Evolutionary conservation across 2,797 vertebrate species (phyloP).

Genomic region (Poliocrania exsul): DNA sequence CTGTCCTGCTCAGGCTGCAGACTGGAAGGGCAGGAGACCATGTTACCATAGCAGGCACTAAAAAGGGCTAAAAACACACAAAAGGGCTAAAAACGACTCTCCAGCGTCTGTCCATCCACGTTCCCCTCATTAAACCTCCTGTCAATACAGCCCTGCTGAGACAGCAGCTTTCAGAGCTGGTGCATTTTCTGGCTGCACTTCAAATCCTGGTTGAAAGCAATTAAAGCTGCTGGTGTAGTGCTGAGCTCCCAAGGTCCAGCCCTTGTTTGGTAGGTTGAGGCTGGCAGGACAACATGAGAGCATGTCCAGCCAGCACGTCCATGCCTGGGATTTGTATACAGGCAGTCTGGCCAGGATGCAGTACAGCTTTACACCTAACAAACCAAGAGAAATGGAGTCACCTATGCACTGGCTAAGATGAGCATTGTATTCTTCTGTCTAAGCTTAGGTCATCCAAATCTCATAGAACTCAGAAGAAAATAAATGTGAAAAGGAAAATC

Average conservation of each 20-base stretch:
- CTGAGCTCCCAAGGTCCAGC: not conserved
- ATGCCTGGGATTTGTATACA: not conserved
- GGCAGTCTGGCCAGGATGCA: not conserved
- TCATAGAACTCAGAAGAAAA: not conserved
- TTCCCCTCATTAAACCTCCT: not conserved
- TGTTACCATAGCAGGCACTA: fast-evolving
- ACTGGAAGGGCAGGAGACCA: not conserved
- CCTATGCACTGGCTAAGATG: fast-evolving
- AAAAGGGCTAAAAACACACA: not conserved
- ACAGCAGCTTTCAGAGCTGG: not conserved
- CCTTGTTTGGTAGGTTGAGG: not conserved
- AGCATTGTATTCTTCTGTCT: not conserved
- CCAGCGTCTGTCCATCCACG: fast-evolving
- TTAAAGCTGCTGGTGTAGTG: not conserved
- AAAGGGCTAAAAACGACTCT: not conserved
- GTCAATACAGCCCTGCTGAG: not conserved
- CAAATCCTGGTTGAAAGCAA: not conserved
- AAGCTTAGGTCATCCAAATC: not conserved
- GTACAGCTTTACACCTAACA: not conserved
- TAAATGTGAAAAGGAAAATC: not conserved
- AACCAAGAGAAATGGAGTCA: fast-evolving
- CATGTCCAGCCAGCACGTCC: not conserved
- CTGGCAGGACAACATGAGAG: not conserved
- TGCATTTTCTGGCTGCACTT: not conserved
- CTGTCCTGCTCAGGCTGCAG: not conserved